Conservation (phyloP, 2,797 vertebrate species). For the Zonotrichia albicollis region DNA sequence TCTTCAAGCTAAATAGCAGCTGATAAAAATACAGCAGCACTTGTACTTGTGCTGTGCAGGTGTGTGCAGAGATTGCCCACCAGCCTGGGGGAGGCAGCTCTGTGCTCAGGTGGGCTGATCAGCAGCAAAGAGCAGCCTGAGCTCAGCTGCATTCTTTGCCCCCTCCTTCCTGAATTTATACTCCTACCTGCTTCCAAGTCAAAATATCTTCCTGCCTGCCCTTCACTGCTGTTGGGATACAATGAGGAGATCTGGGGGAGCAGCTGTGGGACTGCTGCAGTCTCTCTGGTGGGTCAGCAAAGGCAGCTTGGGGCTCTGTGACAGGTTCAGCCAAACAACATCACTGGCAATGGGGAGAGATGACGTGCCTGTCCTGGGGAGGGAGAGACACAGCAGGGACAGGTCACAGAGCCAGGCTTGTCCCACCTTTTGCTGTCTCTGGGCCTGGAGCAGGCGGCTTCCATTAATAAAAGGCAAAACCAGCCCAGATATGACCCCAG, state of each 20-base stretch:
- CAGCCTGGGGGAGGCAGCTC: background rate
- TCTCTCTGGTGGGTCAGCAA: background rate
- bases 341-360: background rate
- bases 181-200: background rate
- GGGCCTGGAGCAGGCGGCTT: background rate
- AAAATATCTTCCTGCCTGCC: background rate
- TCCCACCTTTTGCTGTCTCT: background rate
- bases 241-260: background rate
- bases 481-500: background rate
- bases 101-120: background rate
- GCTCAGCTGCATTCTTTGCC: background rate
- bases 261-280: background rate
- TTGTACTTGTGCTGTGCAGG: background rate
- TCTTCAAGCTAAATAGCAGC: background rate
- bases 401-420: background rate
- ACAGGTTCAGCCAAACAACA: background rate
- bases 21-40: constrained; percentile 1
- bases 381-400: background rate
- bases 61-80: constrained; percentile 13
- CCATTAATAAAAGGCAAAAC: background rate
- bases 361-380: background rate
- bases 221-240: background rate
- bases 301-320: background rate
- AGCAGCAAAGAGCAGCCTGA: constrained; percentile 2
- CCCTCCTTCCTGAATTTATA: background rate